phyloP scores from a whole-genome alignment of 1,140 invertebrate species.

The Drosophila saltans region DNA sequence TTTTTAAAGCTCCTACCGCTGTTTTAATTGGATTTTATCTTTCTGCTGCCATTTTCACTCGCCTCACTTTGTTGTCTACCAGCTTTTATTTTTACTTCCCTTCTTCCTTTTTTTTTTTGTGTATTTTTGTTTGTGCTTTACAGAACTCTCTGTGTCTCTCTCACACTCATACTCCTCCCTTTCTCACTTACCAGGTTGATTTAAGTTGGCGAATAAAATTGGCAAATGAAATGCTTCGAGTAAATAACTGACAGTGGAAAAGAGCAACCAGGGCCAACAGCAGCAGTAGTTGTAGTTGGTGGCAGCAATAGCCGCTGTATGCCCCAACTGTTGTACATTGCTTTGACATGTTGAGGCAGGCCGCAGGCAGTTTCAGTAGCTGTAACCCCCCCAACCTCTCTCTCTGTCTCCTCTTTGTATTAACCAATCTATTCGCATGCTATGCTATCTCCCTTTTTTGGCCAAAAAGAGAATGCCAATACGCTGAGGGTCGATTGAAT shows the following conservation, averaged over 20 bases:
- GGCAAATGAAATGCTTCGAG: slow-evolving; percentile 73
- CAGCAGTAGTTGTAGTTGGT: slow-evolving; percentile 2
- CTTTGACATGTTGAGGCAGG: slow-evolving; percentile 64
- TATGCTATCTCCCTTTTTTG: neutral
- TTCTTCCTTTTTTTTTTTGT: slow-evolving; percentile 27
- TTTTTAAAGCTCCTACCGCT: slow-evolving; percentile 52
- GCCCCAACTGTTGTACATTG: slow-evolving; percentile 28
- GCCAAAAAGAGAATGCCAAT: slow-evolving; percentile 10
- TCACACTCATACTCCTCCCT: neutral
- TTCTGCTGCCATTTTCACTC: slow-evolving; percentile 63
- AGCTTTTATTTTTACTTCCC: neutral
- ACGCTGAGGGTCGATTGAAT: slow-evolving; percentile 33
- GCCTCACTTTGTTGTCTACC: slow-evolving; percentile 7
- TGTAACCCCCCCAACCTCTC: neutral
- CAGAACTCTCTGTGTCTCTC: neutral
- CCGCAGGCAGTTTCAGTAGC: slow-evolving; percentile 25
- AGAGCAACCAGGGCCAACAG: slow-evolving; percentile 23
- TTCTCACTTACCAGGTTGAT: slow-evolving; percentile 47
- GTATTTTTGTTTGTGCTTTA: slow-evolving; percentile 49
- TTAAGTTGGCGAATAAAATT: slow-evolving; percentile 68
- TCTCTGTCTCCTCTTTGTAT: too few species aligned
- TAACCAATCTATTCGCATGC: too few species aligned
- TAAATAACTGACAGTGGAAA: slow-evolving; percentile 64
- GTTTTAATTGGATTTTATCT: slow-evolving; percentile 79
- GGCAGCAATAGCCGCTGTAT: neutral